phyloP scores from a whole-genome alignment of 2,113 vertebrate species.

The Ailuropoda melanoleuca region DNA sequence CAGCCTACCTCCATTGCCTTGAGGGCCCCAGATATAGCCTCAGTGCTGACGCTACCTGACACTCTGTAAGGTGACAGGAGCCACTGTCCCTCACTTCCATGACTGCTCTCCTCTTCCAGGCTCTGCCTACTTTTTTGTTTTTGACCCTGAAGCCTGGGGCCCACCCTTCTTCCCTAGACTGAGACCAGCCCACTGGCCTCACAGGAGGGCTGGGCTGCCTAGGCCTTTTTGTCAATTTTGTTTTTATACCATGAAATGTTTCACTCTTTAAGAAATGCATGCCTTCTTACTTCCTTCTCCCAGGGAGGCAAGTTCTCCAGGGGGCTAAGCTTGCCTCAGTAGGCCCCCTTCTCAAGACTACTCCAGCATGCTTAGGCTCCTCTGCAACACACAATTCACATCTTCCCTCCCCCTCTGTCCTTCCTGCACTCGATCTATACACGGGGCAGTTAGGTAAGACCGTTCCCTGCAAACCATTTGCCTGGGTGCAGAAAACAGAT shows the following conservation, averaged over 20 bases:
- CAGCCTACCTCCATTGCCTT: not conserved
- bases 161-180: not conserved
- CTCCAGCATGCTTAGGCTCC: not conserved
- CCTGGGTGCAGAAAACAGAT: not conserved
- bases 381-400: accelerated
- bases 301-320: too few species aligned
- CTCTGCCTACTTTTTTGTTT: not conserved
- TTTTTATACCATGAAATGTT: not conserved
- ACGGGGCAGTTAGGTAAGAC: not conserved
- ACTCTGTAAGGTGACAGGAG: not conserved
- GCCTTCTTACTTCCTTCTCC: not conserved
- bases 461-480: not conserved
- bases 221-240: not conserved
- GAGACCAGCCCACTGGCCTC: not conserved
- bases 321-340: not conserved
- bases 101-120: not conserved
- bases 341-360: not conserved
- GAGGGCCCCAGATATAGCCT: not conserved
- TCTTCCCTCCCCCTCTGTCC: not conserved
- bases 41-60: not conserved
- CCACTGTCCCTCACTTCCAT: not conserved
- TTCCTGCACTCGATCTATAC: too few species aligned
- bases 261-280: not conserved
- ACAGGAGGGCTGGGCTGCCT: accelerated
- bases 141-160: not conserved